Percentiles rank a stretch among this genome's conserved stretches.
Evolutionary conservation across 2,797 vertebrate genomes (phyloP).

Genomic region (Typhlichthys subterraneus): DNA sequence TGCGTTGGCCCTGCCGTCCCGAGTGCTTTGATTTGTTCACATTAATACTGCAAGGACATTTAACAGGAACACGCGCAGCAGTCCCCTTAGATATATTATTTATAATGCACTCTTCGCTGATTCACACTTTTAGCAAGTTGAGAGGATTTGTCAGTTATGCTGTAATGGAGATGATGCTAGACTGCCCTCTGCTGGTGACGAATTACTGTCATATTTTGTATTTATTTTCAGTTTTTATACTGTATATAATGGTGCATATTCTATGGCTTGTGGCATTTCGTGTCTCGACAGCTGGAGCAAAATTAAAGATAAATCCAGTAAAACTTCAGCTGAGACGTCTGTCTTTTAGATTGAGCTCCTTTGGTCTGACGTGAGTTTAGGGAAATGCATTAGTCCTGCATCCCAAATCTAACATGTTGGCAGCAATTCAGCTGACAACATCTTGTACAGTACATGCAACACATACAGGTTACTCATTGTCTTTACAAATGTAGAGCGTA

Average conservation of each 20-base stretch:
- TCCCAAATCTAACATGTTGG: neutral
- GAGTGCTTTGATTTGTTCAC: slow-evolving; percentile 56
- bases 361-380: slow-evolving; percentile 5
- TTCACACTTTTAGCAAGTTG: slow-evolving; percentile 8
- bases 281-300: slow-evolving; percentile 29
- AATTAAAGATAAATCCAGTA: slow-evolving; percentile 44
- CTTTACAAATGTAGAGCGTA: too few relatives aligned
- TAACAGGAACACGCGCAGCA: slow-evolving; percentile 31
- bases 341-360: slow-evolving; percentile 16
- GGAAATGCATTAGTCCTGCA: neutral
- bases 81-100: slow-evolving; percentile 10
- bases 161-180: slow-evolving; percentile 45
- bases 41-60: slow-evolving; percentile 27
- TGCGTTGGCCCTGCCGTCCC: slow-evolving; percentile 75
- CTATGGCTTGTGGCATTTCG: slow-evolving; percentile 11
- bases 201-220: neutral
- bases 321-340: slow-evolving; percentile 39
- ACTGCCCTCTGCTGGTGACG: slow-evolving; percentile 73
- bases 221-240: neutral
- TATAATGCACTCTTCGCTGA: slow-evolving; percentile 5
- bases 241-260: slow-evolving; percentile 22
- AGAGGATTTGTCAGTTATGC: neutral
- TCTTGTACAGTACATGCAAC: slow-evolving; percentile 23
- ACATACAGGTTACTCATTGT: slow-evolving; percentile 1
- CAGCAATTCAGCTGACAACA: too few relatives aligned